These are phyloP conservation scores for Metaphire vulgaris DNA, from an alignment of 1,140 invertebrate genomes.

Conservation along the genomic window DNA sequence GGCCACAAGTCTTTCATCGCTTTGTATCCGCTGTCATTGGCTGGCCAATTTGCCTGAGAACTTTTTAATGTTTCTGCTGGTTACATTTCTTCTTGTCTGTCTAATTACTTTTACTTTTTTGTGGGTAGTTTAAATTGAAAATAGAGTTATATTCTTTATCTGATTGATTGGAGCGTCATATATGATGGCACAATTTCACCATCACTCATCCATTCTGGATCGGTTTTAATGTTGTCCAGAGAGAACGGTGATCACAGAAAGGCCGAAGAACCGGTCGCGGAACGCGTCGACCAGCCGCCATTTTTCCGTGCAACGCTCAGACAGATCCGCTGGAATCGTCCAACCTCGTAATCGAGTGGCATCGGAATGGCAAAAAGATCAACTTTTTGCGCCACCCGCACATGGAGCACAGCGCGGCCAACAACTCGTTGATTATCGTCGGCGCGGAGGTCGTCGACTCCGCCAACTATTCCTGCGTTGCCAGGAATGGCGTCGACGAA, in stretches of 20 bases:
- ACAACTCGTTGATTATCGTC: conserved; percentile 85
- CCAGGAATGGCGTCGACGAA: conserved; percentile 78
- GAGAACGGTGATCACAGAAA: conserved; percentile 5
- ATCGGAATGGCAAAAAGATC: conserved; percentile 72
- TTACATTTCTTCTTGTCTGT: no score
- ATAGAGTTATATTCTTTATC: no score
- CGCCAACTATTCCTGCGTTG: conserved; percentile 88
- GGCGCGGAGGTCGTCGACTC: conserved; percentile 90
- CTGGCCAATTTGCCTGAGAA: no score
- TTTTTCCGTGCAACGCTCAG: conserved; percentile 32
- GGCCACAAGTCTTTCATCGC: no score
- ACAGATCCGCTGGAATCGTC: conserved; percentile 30
- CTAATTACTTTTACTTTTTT: no score
- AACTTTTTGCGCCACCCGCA: conserved; percentile 76
- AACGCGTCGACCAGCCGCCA: conserved; percentile 23
- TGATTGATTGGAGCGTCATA: no score
- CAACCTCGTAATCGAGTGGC: conserved; percentile 73
- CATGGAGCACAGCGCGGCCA: conserved; percentile 54
- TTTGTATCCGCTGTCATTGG: no score
- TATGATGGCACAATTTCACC: no score
- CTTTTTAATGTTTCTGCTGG: no score
- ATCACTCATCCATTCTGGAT: no score
- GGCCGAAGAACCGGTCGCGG: conserved; percentile 1
- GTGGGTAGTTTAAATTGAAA: no score
- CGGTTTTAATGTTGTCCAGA: no score